A percentile compares a stretch with the other conserved stretches of the same genome.
phyloP scores from a whole-genome alignment of 1,140 invertebrate species.

The Aradophagus sp. region DNA sequence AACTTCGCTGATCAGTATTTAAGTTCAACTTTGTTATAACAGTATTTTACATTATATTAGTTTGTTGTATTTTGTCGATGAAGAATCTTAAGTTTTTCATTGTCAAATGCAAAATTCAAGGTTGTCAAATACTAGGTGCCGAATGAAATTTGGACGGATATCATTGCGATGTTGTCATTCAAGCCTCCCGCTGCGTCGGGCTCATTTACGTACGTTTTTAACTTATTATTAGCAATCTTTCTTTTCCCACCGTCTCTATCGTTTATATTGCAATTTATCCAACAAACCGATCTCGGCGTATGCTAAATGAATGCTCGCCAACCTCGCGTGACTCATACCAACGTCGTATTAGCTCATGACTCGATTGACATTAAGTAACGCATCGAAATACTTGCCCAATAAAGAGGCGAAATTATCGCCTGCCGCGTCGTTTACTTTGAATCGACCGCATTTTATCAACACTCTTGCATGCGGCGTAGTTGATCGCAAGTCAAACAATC shows the following conservation, averaged over 20 bases:
- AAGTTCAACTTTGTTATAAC: too few relatives aligned
- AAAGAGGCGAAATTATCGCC: conserved; percentile 13
- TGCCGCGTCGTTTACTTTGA: conserved; percentile 19
- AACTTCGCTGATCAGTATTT: too few relatives aligned
- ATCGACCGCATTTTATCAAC: conserved; percentile 11
- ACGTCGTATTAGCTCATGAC: conserved; percentile 28
- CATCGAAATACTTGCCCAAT: conserved; percentile 22
- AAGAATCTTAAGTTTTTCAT: not conserved
- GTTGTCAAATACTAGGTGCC: conserved; percentile 33
- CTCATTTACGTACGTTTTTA: conserved; percentile 56
- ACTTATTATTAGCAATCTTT: conserved; percentile 50
- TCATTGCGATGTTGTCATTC: conserved; percentile 52
- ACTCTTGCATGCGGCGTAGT: too few relatives aligned
- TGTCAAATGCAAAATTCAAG: not conserved
- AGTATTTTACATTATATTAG: too few relatives aligned
- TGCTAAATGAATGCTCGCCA: conserved; percentile 26
- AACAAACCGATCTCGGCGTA: conserved; percentile 33
- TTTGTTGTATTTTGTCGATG: too few relatives aligned
- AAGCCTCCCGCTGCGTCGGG: conserved; percentile 54
- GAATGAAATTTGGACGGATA: conserved; percentile 58
- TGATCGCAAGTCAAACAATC: too few relatives aligned
- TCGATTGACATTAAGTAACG: conserved; percentile 40
- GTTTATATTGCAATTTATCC: conserved; percentile 34
- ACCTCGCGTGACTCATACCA: conserved; percentile 31
- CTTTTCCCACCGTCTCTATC: conserved; percentile 35